Conservation (phyloP, 2,888 invertebrate genomes). For the Erannis defoliaria region DNA sequence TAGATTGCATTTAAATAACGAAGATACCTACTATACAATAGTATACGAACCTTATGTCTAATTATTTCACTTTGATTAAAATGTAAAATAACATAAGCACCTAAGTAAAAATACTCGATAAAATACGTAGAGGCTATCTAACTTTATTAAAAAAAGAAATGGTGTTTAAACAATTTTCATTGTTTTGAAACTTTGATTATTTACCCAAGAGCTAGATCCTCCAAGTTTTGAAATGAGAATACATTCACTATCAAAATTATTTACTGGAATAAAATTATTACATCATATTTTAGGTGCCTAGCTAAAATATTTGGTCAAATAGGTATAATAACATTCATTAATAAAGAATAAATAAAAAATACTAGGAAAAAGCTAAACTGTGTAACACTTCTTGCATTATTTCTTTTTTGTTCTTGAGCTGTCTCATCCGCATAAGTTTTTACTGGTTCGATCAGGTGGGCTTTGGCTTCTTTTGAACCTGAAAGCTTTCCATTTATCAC, state of each 20-base stretch:
- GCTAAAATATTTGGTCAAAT: not conserved
- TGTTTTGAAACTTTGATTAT: no score
- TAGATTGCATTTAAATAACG: no score
- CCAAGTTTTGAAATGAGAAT: not conserved
- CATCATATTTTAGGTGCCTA: not conserved
- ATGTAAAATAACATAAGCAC: no score
- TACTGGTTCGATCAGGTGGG: conserved; percentile 60
- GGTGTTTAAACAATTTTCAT: no score
- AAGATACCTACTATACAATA: no score
- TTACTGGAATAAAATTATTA: not conserved
- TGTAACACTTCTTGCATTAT: not conserved
- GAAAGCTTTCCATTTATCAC: conserved; percentile 78
- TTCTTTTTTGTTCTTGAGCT: conserved; percentile 26
- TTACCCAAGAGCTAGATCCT: not conserved
- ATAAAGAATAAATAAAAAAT: not conserved
- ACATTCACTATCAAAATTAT: not conserved
- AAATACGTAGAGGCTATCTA: no score
- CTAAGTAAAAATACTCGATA: no score
- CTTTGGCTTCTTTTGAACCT: conserved; percentile 69
- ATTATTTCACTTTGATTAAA: no score
- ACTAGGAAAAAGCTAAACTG: not conserved
- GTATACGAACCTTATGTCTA: no score
- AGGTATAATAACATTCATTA: not conserved
- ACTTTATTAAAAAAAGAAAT: no score
- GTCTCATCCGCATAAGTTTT: conserved; percentile 16